Base-by-base conservation (phyloP, 2,113 vertebrate species). In the Columba janthina region DNA sequence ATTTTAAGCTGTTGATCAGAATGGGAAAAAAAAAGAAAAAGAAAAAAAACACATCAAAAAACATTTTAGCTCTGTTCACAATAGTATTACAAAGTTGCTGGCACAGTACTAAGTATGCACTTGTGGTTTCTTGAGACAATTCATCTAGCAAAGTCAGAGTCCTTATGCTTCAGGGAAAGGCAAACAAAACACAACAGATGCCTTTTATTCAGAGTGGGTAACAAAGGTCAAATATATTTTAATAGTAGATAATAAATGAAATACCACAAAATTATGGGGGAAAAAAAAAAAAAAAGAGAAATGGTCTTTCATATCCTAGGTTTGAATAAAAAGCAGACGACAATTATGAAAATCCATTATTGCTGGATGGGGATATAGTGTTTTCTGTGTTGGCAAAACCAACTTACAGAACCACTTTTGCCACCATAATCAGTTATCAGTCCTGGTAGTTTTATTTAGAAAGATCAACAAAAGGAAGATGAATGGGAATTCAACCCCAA, bases 121-220 rank as follows among this genome's bases (percentile, higher is more conserved):
- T 82, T 86, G 70, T 64, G 83, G 57, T 93, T 93, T 90, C 24
- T 60, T 40, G 36, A 93, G 77, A 89, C 73, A 92, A 95, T 95
- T 90, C n/a, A 73, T 53, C 51, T 17, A 50, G 38, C 26, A 32
- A 90, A 67, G 48, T 65, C 6, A 2, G 61, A 73, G 48, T 46
- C 53, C 18, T 91, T 85, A 26, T 38, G 85, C 88, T 81, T 81
- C 72, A 90, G 83, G 65, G 65, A 64, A 94, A 93, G 42, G 38
- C 2, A 1, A 94, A 86, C 16, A 74, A 83, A 95, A 66, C 19
- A 80, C 19, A 91, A 21, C 18, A 71, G 31, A 71, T 51, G 34
- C 64, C 34, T 60, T 85, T 62, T 74, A 84, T 61, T 88, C 66
- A 74, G 42, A 90, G 36, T 48, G 19, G 15, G 5, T 38, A 78